phyloP scores from a whole-genome alignment of 1,140 invertebrate species.

The Caerostris darwini region DNA sequence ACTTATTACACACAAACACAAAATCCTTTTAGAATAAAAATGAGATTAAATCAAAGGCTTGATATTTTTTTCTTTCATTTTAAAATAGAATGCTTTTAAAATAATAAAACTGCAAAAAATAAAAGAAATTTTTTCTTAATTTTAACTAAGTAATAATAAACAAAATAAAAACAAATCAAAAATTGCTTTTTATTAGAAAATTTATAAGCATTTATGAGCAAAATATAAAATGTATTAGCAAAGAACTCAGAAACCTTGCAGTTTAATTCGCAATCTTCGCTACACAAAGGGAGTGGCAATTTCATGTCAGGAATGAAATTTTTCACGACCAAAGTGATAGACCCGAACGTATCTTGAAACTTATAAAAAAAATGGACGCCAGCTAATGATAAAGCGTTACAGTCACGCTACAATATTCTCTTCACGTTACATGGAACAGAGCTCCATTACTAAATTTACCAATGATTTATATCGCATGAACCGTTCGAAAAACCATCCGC shows the following conservation, averaged over 20 bases:
- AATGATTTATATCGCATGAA: constrained; percentile 64
- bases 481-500: constrained; percentile 36
- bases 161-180: too few relatives aligned
- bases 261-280: not conserved
- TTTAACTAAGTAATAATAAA: too few relatives aligned
- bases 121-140: too few relatives aligned
- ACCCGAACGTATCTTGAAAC: constrained; percentile 1
- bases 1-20: too few relatives aligned
- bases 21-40: too few relatives aligned
- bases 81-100: too few relatives aligned
- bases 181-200: too few relatives aligned
- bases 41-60: too few relatives aligned
- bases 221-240: not conserved
- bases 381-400: constrained; percentile 46
- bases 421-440: constrained; percentile 40
- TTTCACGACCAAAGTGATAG: constrained; percentile 1
- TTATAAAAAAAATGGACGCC: constrained; percentile 2
- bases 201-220: too few relatives aligned
- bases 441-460: constrained; percentile 69
- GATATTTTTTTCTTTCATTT: too few relatives aligned
- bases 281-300: constrained; percentile 30
- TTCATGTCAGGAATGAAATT: constrained; percentile 16
- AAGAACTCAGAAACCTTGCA: not conserved
- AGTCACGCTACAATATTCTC: constrained; percentile 64
- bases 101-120: too few relatives aligned